These are phyloP conservation scores for Melikaiella ostensackeni DNA, from an alignment of 2,888 invertebrate species.

Conservation along the genomic window DNA sequence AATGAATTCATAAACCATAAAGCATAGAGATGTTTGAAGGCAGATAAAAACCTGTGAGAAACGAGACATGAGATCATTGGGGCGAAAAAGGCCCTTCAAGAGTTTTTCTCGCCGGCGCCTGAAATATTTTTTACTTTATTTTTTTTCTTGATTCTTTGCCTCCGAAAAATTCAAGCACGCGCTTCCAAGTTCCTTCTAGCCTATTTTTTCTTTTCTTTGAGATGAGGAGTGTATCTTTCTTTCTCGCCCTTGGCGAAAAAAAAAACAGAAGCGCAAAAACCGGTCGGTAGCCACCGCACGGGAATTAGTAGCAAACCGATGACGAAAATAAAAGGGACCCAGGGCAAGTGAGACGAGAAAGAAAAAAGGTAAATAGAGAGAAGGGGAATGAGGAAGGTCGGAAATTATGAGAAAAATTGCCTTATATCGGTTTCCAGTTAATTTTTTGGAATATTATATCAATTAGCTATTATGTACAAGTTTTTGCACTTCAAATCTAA, in stretches of 20 bases:
- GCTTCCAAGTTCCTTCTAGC: conserved; percentile 11
- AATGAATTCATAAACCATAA: background rate
- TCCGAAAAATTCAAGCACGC: conserved; percentile 24
- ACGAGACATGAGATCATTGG: conserved; percentile 13
- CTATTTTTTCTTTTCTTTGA: background rate
- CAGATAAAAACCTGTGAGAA: conserved; percentile 16
- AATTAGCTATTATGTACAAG: background rate
- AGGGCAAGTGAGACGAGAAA: background rate
- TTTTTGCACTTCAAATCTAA: background rate
- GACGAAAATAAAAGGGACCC: conserved; percentile 22
- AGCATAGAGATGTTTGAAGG: conserved; percentile 1
- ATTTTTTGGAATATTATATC: background rate
- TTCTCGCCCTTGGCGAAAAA: background rate
- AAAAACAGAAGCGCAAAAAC: conserved; percentile 11
- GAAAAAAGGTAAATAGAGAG: conserved; percentile 20
- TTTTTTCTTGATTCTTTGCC: conserved; percentile 6
- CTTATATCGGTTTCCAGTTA: background rate
- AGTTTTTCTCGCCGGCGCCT: conserved; percentile 26
- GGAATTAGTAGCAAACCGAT: conserved; percentile 22
- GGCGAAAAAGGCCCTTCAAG: conserved; percentile 34
- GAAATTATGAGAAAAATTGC: background rate
- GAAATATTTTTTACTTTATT: conserved; percentile 1
- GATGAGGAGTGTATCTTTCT: background rate
- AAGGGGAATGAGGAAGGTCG: background rate
- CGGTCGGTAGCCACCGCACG: conserved; percentile 23